Percentiles rank a stretch among this genome's conserved stretches.
These are phyloP conservation scores for Rhinogobio ventralis DNA, from an alignment of 2,797 vertebrate genomes.

Conservation along the genomic window DNA sequence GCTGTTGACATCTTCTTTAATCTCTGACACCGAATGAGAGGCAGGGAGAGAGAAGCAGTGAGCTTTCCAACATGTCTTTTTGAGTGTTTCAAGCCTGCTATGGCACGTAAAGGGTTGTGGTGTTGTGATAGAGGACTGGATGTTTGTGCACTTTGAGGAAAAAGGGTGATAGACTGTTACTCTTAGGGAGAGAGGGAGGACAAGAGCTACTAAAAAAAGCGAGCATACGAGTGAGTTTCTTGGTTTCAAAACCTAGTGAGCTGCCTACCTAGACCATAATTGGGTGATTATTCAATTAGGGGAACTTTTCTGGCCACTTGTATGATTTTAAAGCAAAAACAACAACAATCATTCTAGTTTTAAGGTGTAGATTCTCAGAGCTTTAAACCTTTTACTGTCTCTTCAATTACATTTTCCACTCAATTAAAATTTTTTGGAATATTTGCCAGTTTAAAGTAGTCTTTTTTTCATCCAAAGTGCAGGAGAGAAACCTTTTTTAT, in stretches of 20 bases:
- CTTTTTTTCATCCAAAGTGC: background rate
- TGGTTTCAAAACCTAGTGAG: background rate
- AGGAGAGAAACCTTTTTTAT: background rate
- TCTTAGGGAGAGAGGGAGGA: slow-evolving; percentile 5
- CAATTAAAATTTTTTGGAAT: background rate
- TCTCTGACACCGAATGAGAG: slow-evolving; percentile 73
- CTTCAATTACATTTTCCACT: background rate
- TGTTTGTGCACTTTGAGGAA: slow-evolving; percentile 42
- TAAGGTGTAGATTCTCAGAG: background rate
- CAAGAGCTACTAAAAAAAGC: background rate
- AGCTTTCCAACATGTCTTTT: slow-evolving; percentile 68
- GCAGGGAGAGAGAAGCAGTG: slow-evolving; percentile 61
- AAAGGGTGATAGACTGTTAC: slow-evolving; percentile 21
- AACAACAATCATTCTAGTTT: background rate
- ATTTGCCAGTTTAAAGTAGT: too few species aligned
- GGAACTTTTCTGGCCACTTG: background rate
- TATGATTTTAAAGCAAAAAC: background rate
- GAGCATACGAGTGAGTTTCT: background rate
- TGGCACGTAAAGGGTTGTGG: slow-evolving; percentile 52
- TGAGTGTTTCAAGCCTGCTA: slow-evolving; percentile 70
- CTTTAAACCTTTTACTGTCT: background rate
- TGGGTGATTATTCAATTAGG: background rate
- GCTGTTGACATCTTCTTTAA: slow-evolving; percentile 82
- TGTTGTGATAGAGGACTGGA: slow-evolving; percentile 54
- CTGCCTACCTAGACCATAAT: slow-evolving; percentile 4